phyloP scores from a whole-genome alignment of 2,797 vertebrate species.

The Crocidura indochinensis region DNA sequence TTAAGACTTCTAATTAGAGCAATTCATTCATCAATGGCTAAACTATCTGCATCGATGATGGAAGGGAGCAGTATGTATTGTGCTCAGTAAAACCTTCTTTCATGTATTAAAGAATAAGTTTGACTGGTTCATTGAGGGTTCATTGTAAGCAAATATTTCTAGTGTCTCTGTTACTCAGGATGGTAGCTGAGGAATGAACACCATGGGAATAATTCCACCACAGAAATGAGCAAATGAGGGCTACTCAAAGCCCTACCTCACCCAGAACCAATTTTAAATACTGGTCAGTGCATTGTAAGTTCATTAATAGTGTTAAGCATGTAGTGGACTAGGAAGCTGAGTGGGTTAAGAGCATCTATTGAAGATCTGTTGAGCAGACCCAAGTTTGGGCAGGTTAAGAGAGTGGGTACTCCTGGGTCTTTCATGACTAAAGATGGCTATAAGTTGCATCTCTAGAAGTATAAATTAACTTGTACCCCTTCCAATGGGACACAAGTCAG shows the following conservation, averaged over 20 bases:
- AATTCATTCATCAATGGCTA: conserved; percentile 44
- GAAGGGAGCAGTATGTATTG: neutral
- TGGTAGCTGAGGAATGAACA: neutral
- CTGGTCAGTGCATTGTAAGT: neutral
- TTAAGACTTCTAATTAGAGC: conserved; percentile 36
- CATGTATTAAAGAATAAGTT: neutral
- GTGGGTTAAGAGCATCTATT: neutral
- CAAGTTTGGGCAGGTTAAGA: neutral
- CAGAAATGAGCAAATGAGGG: neutral
- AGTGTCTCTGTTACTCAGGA: neutral
- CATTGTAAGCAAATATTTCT: neutral
- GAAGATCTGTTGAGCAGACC: neutral
- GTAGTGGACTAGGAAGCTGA: neutral
- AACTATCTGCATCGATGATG: neutral
- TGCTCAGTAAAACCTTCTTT: neutral
- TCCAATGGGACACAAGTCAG: neutral
- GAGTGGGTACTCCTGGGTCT: neutral
- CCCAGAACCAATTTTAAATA: neutral
- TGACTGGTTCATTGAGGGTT: neutral
- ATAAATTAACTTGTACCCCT: neutral
- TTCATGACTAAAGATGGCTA: neutral
- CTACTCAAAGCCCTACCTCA: neutral
- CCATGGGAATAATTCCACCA: neutral
- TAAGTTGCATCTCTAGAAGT: neutral
- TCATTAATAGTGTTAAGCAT: neutral